Evolutionary conservation across 64 coral and sea anemone genomes (phyloP), one percentile per base, ranked within the genome.

Genomic region (Pocillopora verrucosa): DNA sequence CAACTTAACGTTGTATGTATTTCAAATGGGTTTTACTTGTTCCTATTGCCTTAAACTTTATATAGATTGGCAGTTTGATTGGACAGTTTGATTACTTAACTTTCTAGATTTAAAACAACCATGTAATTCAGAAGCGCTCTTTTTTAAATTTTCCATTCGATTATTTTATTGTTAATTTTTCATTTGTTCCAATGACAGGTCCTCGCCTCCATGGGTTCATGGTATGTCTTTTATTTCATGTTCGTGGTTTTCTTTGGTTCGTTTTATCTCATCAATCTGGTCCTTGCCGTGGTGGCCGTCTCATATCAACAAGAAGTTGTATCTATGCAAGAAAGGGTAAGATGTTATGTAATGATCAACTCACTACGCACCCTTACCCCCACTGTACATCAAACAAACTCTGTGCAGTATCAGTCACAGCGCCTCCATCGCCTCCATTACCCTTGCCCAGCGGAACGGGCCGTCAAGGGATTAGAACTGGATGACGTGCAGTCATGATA

Each of bases 231-330:
- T 36, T 98, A 98, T 90, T 98, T 98, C 37, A 79, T 98, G 80
- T 76, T 98, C 38, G 90, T 94, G 14, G 89, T 98, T 24, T 98
- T 98, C 86, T 98, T 98, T 83, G 96, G 96, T 10, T 98, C 96
- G 22, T 98, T 98, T 64, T 98, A 98, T 76, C 92, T 98, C 62
- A 91, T 98, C 35, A 98, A 98, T 79, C 92, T 98, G 35, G 92
- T 98, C 34, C 90, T 98, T 25, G 96, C 96, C 15, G 96, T 98
- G 36, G 96, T 98, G 5, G 96, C 96, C 3, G 86, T 98, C 0
- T 98, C 96, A 14, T 98, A 98, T 51, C 92, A 98, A 84, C 96
- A 98, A 82, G 96, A 98, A 92, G 87, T 98, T 59, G 86, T 92
- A 17, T 81, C 93, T 5, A 74, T 98, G 56, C 90, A 98, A 94